Evolutionary conservation across 1,140 invertebrate genomes (phyloP).

Genomic region (Berghia stephanieae): DNA sequence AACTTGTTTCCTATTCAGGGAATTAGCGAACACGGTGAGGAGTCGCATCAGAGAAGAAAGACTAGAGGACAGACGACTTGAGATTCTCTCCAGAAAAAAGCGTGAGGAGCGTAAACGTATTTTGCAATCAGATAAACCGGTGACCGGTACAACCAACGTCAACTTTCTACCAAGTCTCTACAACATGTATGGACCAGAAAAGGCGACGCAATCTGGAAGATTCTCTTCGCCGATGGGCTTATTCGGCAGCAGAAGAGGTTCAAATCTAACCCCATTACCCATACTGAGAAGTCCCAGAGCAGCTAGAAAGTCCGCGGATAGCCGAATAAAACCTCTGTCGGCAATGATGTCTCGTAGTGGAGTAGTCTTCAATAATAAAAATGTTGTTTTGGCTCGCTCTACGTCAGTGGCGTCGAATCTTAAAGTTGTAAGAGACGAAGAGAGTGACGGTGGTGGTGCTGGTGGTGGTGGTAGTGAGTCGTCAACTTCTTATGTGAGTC

Average conservation of each 20-base stretch:
- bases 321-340: background rate
- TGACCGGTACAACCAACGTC: conserved; percentile 29
- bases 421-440: background rate
- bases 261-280: conserved; percentile 9
- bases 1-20: conserved; percentile 35
- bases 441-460: background rate
- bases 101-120: conserved; percentile 45
- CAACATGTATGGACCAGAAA: conserved; percentile 34
- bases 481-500: conserved; percentile 14
- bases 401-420: background rate
- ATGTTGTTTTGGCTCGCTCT: no score
- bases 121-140: conserved; percentile 39
- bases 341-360: background rate
- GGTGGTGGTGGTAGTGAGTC: no score
- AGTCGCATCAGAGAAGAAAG: conserved; percentile 51
- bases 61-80: conserved; percentile 44
- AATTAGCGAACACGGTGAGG: conserved; percentile 47
- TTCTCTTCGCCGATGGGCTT: background rate
- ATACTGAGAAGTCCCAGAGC: background rate
- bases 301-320: background rate
- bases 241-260: conserved; percentile 17
- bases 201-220: background rate
- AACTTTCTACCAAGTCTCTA: conserved; percentile 39
- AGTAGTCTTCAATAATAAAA: background rate
- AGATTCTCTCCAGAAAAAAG: conserved; percentile 42